phyloP scores from a whole-genome alignment of 2,888 invertebrate genomes.

The Galerucella calmariensis region DNA sequence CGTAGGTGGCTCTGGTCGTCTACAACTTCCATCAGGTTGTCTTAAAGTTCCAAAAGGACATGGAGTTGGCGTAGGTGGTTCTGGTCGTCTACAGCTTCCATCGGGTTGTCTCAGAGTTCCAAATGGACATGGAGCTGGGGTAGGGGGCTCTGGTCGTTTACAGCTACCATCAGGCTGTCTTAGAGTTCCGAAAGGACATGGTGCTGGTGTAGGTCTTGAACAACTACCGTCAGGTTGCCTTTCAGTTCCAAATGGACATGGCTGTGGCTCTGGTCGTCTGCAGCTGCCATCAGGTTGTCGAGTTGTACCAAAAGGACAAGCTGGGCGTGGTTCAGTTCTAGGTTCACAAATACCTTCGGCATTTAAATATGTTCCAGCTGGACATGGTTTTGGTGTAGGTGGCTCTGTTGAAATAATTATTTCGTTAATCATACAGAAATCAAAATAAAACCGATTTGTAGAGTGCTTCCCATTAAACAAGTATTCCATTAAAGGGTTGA shows the following conservation, averaged over 20 bases:
- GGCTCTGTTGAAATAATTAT: conserved; percentile 5
- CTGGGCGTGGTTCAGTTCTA: conserved; percentile 27
- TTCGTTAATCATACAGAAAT: too few species aligned
- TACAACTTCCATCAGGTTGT: conserved; percentile 33
- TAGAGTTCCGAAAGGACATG: conserved; percentile 37
- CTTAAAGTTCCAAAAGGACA: conserved; percentile 37
- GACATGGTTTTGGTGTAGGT: conserved; percentile 33
- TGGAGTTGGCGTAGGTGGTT: conserved; percentile 28
- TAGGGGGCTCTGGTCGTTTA: conserved; percentile 23
- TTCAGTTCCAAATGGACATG: conserved; percentile 36
- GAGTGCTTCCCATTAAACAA: too few species aligned
- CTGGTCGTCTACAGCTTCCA: conserved; percentile 36
- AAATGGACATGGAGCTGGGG: conserved; percentile 34
- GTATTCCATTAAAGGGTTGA: too few species aligned
- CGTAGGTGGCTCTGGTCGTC: conserved; percentile 25
- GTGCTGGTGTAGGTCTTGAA: conserved; percentile 29
- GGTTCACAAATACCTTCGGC: conserved; percentile 37
- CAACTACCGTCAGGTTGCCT: conserved; percentile 34
- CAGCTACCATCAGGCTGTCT: conserved; percentile 34
- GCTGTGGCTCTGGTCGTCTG: conserved; percentile 25
- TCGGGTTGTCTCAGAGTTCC: conserved; percentile 30
- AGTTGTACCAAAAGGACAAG: conserved; percentile 40
- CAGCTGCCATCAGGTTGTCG: conserved; percentile 34
- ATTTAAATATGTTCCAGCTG: conserved; percentile 39
- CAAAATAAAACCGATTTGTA: too few species aligned